These are phyloP conservation scores for Poeciliopsis infans DNA, from an alignment of 2,797 vertebrate genomes.

Conservation along the genomic window DNA sequence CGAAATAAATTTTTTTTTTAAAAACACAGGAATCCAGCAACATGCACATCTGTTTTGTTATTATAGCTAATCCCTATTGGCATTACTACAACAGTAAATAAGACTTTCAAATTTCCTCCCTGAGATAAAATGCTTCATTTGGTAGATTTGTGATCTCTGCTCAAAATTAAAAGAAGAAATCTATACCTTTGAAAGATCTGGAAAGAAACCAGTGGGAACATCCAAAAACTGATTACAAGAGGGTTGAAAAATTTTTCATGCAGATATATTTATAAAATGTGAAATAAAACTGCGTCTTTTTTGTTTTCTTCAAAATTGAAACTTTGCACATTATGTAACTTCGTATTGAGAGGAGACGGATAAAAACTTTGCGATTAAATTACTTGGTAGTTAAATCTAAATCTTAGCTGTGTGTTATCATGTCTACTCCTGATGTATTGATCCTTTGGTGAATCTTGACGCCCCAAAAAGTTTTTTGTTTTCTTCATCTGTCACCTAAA, in stretches of 20 bases:
- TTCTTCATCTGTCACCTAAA: background rate
- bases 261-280: too few species aligned
- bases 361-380: background rate
- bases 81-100: background rate
- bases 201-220: background rate
- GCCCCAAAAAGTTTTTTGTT: background rate
- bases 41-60: background rate
- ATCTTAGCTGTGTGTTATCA: background rate
- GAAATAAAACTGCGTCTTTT: too few species aligned
- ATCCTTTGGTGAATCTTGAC: background rate
- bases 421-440: background rate
- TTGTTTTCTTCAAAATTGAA: background rate
- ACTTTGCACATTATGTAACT: background rate
- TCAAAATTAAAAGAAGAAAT: background rate
- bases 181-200: background rate
- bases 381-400: background rate
- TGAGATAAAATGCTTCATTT: background rate
- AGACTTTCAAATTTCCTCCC: background rate
- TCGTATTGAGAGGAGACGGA: background rate
- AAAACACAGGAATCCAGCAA: background rate
- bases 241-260: too few species aligned
- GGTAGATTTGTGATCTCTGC: background rate
- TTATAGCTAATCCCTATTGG: background rate
- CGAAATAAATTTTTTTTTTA: background rate
- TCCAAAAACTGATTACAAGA: background rate